These are phyloP conservation scores for Glaucomys volans DNA, from an alignment of 2,113 vertebrate species.

Conservation along the genomic window DNA sequence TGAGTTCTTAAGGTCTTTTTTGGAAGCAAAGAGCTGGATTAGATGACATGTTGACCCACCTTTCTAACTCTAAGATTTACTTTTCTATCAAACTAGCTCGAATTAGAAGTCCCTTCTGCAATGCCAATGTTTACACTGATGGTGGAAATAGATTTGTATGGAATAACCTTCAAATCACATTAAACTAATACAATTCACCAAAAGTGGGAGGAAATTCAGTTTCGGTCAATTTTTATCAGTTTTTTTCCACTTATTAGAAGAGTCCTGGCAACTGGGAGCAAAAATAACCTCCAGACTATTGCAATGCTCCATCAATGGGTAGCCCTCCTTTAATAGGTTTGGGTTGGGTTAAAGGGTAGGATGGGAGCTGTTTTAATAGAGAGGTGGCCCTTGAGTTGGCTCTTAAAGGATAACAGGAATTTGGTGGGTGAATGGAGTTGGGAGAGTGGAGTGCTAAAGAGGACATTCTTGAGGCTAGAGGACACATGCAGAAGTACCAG, in stretches of 20 bases:
- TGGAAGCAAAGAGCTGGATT: slow-evolving; percentile 58
- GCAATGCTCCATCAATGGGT: not conserved
- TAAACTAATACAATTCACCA: slow-evolving; percentile 53
- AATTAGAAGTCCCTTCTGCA: slow-evolving; percentile 34
- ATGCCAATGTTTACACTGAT: slow-evolving; percentile 30
- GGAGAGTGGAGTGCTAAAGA: not conserved
- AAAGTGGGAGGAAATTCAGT: not conserved
- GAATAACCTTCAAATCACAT: slow-evolving; percentile 58
- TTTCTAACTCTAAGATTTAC: slow-evolving; percentile 36
- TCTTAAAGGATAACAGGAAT: not conserved
- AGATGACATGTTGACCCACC: not conserved
- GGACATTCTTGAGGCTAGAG: not conserved
- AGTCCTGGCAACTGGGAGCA: not conserved
- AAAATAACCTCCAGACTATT: not conserved
- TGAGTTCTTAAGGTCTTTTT: slow-evolving; percentile 55
- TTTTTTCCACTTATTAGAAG: not conserved
- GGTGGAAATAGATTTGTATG: slow-evolving; percentile 44
- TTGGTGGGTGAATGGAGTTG: not conserved
- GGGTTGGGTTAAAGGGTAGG: not conserved
- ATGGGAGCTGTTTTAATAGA: not conserved
- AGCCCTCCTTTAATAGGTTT: not conserved
- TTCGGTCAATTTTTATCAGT: not conserved
- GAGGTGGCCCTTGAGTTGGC: not conserved
- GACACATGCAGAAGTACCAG: not conserved
- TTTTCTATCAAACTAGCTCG: slow-evolving; percentile 48